Evolutionary conservation across 2,888 invertebrate species (phyloP), one percentile per base, ranked within the genome.

Genomic region (Endomychus coccineus): DNA sequence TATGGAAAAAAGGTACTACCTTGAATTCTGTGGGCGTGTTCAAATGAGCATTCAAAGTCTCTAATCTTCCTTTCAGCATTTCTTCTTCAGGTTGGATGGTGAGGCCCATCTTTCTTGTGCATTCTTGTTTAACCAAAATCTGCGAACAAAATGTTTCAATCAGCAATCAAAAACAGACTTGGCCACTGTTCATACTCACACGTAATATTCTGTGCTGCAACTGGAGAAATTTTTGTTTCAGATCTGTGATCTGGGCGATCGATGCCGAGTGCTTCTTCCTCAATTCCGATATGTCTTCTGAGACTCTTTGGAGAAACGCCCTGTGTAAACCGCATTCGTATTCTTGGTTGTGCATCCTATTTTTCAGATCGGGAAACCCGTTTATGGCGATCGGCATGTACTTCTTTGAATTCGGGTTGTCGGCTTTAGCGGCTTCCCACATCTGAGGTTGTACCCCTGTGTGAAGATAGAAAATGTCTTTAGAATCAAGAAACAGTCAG

Each of bases 351-450:
- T 85, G 78, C 35, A 90, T 76, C 9, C 96, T 77, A 64, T 83
- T 80, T 60, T 83, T 83, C 4, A 82, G 68, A 63, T 84, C 83
- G 19, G 75, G 71, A 59, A 96, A 95, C 1, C 97, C 97, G 46
- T 94, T 79, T 64, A 97, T 84, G 0, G 95, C 91, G 7, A 92
- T 87, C 0, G 97, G 97, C 56, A 98, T 83, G 53, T 91, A 85
- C 54, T 81, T 80, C 19, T 77, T 78, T 1, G 89, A 79, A 64
- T 96, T 88, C 0, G 97, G 98, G 70, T 98, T 98, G 58, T 96
- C 95, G 16, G 83, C 70, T 56, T 92, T 91, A 0, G 96, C 96
- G 64, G 97, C 95, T 55, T 87, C 83, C 98, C 98, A 98, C 52
- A 96, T 71, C 42, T 90, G 73, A 29, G 83, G 80, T 64, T 95